A percentile compares a stretch with the other conserved stretches of the same genome.
phyloP scores from a whole-genome alignment of 1,140 invertebrate genomes.

The Apis laboriosa region DNA sequence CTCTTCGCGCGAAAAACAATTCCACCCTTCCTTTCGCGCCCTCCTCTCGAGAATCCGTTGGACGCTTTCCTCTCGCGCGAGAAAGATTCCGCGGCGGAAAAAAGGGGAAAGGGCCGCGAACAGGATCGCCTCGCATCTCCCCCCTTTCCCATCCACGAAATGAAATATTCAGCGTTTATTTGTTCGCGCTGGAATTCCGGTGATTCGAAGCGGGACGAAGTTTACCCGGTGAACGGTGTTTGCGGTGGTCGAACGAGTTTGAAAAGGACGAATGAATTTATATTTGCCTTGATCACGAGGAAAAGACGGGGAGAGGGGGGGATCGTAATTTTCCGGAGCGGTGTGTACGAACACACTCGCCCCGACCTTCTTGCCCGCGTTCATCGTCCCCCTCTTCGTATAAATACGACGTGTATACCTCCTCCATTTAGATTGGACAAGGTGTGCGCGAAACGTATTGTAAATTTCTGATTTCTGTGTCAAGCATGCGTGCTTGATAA shows the following conservation, averaged over 20 bases:
- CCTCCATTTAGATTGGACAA: background rate
- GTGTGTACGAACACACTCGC: no score
- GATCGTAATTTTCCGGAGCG: slow-evolving; percentile 47
- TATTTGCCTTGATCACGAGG: slow-evolving; percentile 53
- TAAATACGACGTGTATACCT: background rate
- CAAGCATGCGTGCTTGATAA: slow-evolving; percentile 36
- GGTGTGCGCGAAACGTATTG: background rate
- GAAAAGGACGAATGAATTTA: slow-evolving; percentile 43
- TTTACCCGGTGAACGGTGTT: slow-evolving; percentile 36
- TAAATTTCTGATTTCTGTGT: slow-evolving; percentile 37
- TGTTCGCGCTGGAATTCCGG: background rate
- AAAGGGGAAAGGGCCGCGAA: background rate
- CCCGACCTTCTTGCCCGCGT: no score
- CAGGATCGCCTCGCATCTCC: background rate
- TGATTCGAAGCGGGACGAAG: background rate
- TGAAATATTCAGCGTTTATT: background rate
- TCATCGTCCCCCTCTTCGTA: no score
- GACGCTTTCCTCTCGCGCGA: background rate
- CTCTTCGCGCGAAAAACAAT: background rate
- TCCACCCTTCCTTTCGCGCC: no score
- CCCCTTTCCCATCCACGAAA: background rate
- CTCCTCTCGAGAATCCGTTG: no score
- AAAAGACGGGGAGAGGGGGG: slow-evolving; percentile 12
- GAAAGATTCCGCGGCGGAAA: background rate
- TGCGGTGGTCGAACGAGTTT: slow-evolving; percentile 45